phyloP scores from a whole-genome alignment of 1,140 invertebrate genomes.

The Heliconius eleuchia region DNA sequence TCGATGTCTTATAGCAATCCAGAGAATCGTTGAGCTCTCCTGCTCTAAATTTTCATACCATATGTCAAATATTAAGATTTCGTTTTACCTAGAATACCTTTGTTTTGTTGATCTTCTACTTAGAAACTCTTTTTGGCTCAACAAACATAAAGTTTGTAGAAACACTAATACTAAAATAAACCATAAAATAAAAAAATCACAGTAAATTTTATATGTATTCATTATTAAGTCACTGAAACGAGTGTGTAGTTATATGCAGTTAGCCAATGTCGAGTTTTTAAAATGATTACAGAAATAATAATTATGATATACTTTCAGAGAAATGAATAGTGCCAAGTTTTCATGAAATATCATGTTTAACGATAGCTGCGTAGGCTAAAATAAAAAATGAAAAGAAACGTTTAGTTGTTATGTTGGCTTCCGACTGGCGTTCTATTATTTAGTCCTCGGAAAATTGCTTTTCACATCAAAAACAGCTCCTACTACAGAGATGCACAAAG shows the following conservation, averaged over 20 bases:
- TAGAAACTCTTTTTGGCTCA: conserved; percentile 56
- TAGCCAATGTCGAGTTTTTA: neutral
- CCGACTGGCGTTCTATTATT: conserved; percentile 69
- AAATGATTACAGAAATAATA: neutral
- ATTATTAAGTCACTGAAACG: neutral
- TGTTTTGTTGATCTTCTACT: too few species aligned
- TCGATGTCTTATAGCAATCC: conserved; percentile 77
- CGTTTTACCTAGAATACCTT: conserved; percentile 42
- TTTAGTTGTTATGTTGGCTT: conserved; percentile 53
- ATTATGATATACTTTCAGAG: conserved; percentile 1
- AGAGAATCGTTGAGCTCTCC: conserved; percentile 67
- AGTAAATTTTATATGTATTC: neutral
- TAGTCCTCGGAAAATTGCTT: conserved; percentile 69
- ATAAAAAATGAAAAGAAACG: conserved; percentile 42
- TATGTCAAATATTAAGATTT: conserved; percentile 79
- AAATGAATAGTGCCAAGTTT: conserved; percentile 16
- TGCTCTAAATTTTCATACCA: conserved; percentile 79
- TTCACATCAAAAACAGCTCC: conserved; percentile 73
- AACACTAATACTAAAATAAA: conserved; percentile 51
- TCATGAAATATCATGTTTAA: conserved; percentile 16
- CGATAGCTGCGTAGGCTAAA: conserved; percentile 14
- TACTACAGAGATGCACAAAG: conserved; percentile 61
- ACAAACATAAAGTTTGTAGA: conserved; percentile 70
- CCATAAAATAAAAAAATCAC: neutral
- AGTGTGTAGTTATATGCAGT: conserved; percentile 1